Evolutionary conservation across 2,797 vertebrate genomes (phyloP).

Genomic region (Bradypodion ventrale): DNA sequence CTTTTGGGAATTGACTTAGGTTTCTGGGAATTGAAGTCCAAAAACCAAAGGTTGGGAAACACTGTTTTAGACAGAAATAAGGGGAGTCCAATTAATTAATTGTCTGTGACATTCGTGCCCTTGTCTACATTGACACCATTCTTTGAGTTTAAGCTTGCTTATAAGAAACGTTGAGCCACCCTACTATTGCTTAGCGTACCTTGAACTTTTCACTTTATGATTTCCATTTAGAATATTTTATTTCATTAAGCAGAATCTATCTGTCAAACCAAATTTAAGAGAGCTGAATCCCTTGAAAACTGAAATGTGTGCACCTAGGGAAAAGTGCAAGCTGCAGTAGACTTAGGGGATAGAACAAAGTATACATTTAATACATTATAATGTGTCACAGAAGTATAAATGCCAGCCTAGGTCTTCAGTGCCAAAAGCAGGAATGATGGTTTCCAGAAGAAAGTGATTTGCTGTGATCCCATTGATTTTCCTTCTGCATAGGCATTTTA

Average conservation of each 20-base stretch:
- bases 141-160: neutral
- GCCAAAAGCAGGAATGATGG: conserved; percentile 20
- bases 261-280: neutral
- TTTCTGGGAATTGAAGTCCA: no score
- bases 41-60: no score
- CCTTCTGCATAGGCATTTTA: conserved; percentile 4
- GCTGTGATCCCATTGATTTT: conserved; percentile 9
- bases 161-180: neutral
- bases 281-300: neutral
- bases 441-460: neutral
- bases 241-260: neutral
- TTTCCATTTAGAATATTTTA: neutral
- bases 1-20: no score
- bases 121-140: no score
- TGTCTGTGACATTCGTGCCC: no score
- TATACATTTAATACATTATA: neutral
- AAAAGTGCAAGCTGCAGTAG: neutral
- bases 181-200: neutral
- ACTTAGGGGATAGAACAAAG: no score
- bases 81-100: no score
- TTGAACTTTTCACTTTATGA: neutral
- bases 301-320: neutral
- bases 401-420: neutral
- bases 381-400: neutral
- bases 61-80: no score